Conservation (phyloP, 2,797 vertebrate genomes). For the Neosilurus mollespiculum region DNA sequence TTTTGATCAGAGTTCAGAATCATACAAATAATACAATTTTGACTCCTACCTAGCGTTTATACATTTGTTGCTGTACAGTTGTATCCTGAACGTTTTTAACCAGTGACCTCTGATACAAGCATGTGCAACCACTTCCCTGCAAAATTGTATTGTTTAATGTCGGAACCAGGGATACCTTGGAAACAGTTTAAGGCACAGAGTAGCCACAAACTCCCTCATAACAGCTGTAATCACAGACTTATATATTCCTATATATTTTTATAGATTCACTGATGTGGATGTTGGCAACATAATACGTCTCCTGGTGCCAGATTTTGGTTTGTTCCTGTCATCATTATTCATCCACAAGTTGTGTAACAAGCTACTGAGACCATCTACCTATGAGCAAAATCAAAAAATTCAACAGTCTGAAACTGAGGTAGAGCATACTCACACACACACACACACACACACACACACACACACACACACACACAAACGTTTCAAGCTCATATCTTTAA, state of each 20-base stretch:
- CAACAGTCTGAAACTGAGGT: constrained; percentile 64
- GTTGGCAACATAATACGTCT: constrained; percentile 69
- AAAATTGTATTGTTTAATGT: no score
- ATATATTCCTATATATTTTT: not conserved
- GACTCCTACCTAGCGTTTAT: no score
- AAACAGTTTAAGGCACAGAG: no score
- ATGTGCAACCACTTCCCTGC: no score
- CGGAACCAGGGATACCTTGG: no score
- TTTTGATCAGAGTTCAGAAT: no score
- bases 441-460: not conserved
- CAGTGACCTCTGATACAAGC: no score
- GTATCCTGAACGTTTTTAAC: no score
- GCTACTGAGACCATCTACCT: constrained; percentile 58
- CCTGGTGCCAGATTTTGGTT: constrained; percentile 70
- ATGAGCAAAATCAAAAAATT: constrained; percentile 63
- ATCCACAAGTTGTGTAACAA: constrained; percentile 69
- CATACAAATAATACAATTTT: no score
- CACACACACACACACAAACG: not conserved
- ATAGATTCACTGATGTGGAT: constrained; percentile 73
- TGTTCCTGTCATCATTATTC: constrained; percentile 64
- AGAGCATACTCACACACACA: not conserved
- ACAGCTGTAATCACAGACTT: not conserved
- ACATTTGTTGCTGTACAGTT: no score
- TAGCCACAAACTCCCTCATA: not conserved
- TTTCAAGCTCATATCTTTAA: no score